Evolutionary conservation across 1,140 invertebrate species (phyloP), one percentile per base, ranked within the genome.

Genomic region (Meloidogyne exigua): DNA sequence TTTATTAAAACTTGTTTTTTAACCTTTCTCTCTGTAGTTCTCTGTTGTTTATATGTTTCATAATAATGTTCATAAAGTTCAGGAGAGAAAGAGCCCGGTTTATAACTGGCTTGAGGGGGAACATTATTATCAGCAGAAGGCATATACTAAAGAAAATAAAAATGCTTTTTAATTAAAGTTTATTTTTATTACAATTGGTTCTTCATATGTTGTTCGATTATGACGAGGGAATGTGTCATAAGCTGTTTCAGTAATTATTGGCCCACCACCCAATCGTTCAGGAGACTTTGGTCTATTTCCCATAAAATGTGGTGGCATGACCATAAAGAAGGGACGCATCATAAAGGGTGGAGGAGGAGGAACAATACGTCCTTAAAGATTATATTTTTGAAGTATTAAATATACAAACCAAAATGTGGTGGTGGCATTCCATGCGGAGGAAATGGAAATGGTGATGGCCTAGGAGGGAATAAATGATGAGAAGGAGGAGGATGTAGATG

Each of bases 11-110:
- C 2, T n/a, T n/a, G 13, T 18, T n/a, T 57, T 49, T 57, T 57
- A n/a, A 57, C 49, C 49, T 57, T 57, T 57, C 49, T 57, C 49
- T 57, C 49, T 57, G 63, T 66, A 15, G 25, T 39, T 44, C 70
- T 77, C 32, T 74, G 73, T 25, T 71, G 68, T 15, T 76, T 76
- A 44, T 86, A 87, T 13, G 84, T 87, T 71, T 86, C 85, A 44
- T 86, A 86, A 63, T 85, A 86, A 3, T 74, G 72, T 66, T 86
- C 85, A 71, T 86, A 86, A n/a, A 85, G 72, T 32, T 86, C 86
- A 0, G 79, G 76, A 25, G 82, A 77, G 28, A 82, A 81, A 18
- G 83, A 85, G 7, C 76, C 81, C 10, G 85, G 85, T 39, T 86
- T 82, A 72, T 86, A 86, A n/a, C 66, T 76, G 1, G 82, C 72